phyloP scores from a whole-genome alignment of 2,113 vertebrate species.

The Pterocles gutturalis region DNA sequence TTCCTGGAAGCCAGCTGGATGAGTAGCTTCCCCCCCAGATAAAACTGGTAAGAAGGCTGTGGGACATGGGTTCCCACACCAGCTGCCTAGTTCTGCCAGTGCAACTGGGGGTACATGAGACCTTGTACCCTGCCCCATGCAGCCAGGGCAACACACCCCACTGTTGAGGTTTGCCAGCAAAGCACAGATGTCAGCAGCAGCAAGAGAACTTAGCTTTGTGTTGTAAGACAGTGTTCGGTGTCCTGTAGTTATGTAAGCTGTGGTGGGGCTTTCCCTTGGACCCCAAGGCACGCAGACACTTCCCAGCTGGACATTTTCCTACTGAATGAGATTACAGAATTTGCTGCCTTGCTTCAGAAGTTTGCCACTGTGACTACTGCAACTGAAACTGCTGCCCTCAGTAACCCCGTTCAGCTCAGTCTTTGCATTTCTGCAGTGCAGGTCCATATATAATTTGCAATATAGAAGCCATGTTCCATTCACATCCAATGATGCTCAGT shows the following conservation, averaged over 20 bases:
- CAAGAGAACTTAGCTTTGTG: background rate
- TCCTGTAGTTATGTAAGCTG: fast-evolving
- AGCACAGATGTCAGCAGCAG: background rate
- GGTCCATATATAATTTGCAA: background rate
- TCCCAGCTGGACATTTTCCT: background rate
- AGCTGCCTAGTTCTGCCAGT: background rate
- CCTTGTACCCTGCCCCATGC: fast-evolving
- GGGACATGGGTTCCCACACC: too few relatives aligned
- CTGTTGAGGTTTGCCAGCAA: background rate
- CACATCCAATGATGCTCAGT: background rate
- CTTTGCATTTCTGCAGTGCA: background rate
- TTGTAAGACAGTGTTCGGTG: background rate
- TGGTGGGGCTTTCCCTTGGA: background rate
- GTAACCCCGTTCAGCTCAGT: background rate
- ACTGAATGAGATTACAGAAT: background rate
- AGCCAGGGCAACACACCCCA: background rate
- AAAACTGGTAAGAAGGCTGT: background rate
- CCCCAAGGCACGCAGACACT: too few relatives aligned
- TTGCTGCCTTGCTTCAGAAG: background rate
- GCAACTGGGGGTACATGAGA: fast-evolving
- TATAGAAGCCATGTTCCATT: background rate
- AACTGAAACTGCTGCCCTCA: background rate
- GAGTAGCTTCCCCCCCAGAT: background rate
- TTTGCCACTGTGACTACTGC: background rate
- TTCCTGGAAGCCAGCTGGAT: background rate